These are phyloP conservation scores for Carposina sasakii DNA, from an alignment of 1,140 invertebrate species.

Conservation along the genomic window DNA sequence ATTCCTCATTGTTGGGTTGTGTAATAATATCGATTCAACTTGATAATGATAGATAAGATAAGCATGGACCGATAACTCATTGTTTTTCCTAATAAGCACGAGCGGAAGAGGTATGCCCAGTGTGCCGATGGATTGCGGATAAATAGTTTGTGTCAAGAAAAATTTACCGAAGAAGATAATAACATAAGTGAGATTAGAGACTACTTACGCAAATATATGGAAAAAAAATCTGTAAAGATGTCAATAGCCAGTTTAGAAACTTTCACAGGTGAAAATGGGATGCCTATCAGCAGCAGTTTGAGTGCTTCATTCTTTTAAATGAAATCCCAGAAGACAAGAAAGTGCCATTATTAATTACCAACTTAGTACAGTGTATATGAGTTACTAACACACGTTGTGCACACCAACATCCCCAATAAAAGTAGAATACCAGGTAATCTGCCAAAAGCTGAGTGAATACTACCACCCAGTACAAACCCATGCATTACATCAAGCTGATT, in stretches of 20 bases:
- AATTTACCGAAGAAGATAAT: background rate
- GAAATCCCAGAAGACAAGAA: slow-evolving; percentile 8
- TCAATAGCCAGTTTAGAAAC: background rate
- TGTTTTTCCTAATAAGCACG: too few species aligned
- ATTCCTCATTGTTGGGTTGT: too few species aligned
- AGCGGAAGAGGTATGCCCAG: too few species aligned
- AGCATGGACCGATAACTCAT: too few species aligned
- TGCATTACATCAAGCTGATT: slow-evolving; percentile 15
- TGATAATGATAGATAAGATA: too few species aligned
- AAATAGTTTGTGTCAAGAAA: background rate
- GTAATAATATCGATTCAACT: too few species aligned
- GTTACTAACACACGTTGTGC: background rate
- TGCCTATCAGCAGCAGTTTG: slow-evolving; percentile 6
- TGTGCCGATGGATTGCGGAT: too few species aligned
- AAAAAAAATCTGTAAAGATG: background rate
- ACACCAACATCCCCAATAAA: background rate
- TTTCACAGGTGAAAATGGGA: slow-evolving; percentile 7
- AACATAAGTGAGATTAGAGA: background rate
- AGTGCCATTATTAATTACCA: slow-evolving; percentile 7
- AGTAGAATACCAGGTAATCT: background rate
- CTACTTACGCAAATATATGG: slow-evolving; percentile 2
- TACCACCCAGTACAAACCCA: slow-evolving; percentile 13
- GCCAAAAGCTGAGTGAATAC: slow-evolving; percentile 8
- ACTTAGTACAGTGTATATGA: slow-evolving; percentile 6
- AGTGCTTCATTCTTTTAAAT: slow-evolving; percentile 10